phyloP scores from a whole-genome alignment of 2,797 vertebrate genomes.

The Synanceia verrucosa region DNA sequence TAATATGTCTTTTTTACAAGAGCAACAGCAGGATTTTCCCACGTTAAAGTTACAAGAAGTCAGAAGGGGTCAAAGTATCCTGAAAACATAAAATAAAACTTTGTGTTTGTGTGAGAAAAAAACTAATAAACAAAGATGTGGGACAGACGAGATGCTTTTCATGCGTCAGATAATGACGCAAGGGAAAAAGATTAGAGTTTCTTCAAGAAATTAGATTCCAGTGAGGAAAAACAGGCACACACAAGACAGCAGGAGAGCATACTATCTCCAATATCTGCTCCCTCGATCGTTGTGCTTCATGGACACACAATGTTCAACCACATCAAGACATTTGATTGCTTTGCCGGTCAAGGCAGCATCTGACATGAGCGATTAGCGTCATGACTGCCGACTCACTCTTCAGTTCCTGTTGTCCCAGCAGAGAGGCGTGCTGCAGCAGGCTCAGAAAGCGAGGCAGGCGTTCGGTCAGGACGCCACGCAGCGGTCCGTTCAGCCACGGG shows the following conservation, averaged over 20 bases:
- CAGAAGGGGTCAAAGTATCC: not conserved
- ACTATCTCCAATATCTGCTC: not conserved
- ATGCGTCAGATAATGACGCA: slow-evolving; percentile 2
- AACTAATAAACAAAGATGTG: not conserved
- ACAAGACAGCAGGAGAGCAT: not conserved
- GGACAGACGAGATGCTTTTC: not conserved
- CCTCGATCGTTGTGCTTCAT: not conserved
- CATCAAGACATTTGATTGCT: not conserved
- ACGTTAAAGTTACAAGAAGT: not conserved
- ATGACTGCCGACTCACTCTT: slow-evolving; percentile 80
- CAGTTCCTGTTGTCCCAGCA: slow-evolving; percentile 84
- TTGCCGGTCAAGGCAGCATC: not conserved
- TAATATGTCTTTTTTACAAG: not conserved
- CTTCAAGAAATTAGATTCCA: slow-evolving; percentile 9
- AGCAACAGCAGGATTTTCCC: not conserved
- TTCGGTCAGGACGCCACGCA: slow-evolving; percentile 63
- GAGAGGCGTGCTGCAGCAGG: slow-evolving; percentile 76
- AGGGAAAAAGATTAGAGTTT: not conserved
- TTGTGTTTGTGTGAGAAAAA: not conserved
- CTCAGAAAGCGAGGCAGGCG: slow-evolving; percentile 74
- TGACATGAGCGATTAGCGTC: not conserved
- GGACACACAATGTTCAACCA: not conserved
- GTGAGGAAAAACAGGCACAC: not conserved
- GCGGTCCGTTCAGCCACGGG: slow-evolving; percentile 75
- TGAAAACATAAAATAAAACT: not conserved